Evolutionary conservation across 2,797 vertebrate genomes (phyloP), one percentile per base, ranked within the genome.

Genomic region (Oreortyx pictus): DNA sequence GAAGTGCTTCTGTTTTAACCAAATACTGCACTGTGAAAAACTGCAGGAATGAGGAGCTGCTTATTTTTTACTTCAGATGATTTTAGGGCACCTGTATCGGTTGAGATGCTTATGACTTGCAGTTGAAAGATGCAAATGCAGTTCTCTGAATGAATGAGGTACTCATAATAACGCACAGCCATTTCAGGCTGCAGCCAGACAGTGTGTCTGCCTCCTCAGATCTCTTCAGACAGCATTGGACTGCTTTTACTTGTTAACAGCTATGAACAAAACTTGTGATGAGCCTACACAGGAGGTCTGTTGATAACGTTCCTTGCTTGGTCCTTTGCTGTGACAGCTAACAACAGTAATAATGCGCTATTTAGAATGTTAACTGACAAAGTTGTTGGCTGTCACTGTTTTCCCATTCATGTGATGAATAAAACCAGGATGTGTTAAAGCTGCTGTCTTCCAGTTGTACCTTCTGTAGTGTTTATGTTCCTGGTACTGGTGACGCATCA

Each of bases 201-300:
- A 77, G 49, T 57, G 54, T 78, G 46, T 95, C 72, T 85, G 47
- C 75, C n/a, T 95, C 50, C 31, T 73, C 25, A 71, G 61, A 52
- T 82, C 0, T 1, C 46, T 85, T 74, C 65, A 90, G 65, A 52
- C 49, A 71, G 27, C 1, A 2, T 68, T 82, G 88, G 49, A 57
- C 20, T 61, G 25, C 35, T 86, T 82, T 64, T 1, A 7, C 5
- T 79, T 76, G 86, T 82, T 66, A 84, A 56, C 46, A 79, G 2
- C 62, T 66, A 18, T 0, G 20, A 86, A 41, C 4, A 31, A 75
- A 86, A 76, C 71, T 66, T 93, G 16, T 49, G 3, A 0, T 35
- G n/a, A 87, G 52, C 29, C 24, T 88, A 10, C 31, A 11, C 0
- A 1, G 39, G 65, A 65, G 35, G 44, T 22, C 3, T 54, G 43